These are phyloP conservation scores for Ips nitidus DNA, from an alignment of 1,140 invertebrate species.

Conservation along the genomic window DNA sequence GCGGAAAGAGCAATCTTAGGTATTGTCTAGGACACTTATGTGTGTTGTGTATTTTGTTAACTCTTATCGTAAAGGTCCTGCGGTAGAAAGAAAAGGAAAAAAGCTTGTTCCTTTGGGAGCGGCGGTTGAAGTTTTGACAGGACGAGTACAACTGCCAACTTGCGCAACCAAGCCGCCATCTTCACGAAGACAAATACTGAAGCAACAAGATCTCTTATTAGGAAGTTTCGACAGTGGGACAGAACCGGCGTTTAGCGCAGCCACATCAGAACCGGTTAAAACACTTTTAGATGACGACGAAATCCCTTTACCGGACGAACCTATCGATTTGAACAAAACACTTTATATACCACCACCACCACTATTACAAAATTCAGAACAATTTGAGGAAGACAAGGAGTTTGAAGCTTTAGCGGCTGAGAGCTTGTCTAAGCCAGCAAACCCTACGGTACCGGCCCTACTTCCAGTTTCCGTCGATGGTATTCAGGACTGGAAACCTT, in stretches of 20 bases:
- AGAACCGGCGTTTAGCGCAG: slow-evolving; percentile 18
- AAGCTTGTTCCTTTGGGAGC: slow-evolving; percentile 78
- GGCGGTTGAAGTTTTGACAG: slow-evolving; percentile 82
- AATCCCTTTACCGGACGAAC: slow-evolving; percentile 63
- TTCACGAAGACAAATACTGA: slow-evolving; percentile 57
- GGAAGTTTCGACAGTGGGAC: slow-evolving; percentile 64
- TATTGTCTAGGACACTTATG: slow-evolving; percentile 1
- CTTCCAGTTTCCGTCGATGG: slow-evolving; percentile 16
- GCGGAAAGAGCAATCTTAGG: slow-evolving; percentile 78
- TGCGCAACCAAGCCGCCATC: slow-evolving; percentile 58
- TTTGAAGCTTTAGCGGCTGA: slow-evolving; percentile 74
- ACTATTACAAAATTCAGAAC: slow-evolving; percentile 32
- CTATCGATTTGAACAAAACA: slow-evolving; percentile 64
- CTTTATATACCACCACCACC: slow-evolving; percentile 43
- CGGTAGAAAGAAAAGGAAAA: slow-evolving; percentile 73
- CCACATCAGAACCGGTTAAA: slow-evolving; percentile 36
- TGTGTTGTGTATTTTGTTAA: background rate
- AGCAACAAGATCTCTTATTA: slow-evolving; percentile 65
- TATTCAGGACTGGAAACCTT: slow-evolving; percentile 62
- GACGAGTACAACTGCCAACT: slow-evolving; percentile 69
- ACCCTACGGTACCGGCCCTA: slow-evolving; percentile 36
- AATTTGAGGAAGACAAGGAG: slow-evolving; percentile 67
- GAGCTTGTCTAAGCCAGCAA: slow-evolving; percentile 60
- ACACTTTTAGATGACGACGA: slow-evolving; percentile 74
- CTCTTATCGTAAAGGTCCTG: slow-evolving; percentile 54